Percentiles rank a stretch among this genome's conserved stretches.
Evolutionary conservation across 2,888 invertebrate genomes (phyloP).

Genomic region (Microctonus brassicae): DNA sequence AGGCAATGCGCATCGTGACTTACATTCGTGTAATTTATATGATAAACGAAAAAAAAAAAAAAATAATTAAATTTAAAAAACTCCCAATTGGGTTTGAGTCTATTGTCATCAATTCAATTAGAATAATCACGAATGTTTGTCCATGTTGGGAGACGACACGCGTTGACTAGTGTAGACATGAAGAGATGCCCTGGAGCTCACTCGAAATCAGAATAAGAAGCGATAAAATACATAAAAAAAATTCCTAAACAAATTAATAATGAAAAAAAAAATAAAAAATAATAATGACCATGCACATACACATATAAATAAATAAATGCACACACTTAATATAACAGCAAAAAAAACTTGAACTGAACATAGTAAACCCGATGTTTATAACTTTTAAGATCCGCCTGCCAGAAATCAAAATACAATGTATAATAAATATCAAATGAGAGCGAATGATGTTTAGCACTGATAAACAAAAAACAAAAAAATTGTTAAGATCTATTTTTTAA

Average conservation of each 20-base stretch:
- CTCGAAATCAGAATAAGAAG: constrained; percentile 36
- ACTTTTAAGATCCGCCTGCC: constrained; percentile 58
- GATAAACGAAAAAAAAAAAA: background rate
- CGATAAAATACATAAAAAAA: constrained; percentile 14
- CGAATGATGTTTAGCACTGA: constrained; percentile 26
- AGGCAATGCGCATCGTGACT: constrained; percentile 39
- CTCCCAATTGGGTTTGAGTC: constrained; percentile 40
- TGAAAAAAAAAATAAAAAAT: constrained; percentile 8
- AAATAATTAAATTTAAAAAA: background rate
- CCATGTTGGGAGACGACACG: constrained; percentile 28
- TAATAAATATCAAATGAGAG: constrained; percentile 44
- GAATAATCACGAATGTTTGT: constrained; percentile 22
- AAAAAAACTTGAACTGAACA: background rate
- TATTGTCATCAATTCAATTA: background rate
- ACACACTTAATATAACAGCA: background rate
- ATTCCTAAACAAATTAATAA: constrained; percentile 27
- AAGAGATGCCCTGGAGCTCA: constrained; percentile 37
- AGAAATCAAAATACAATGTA: constrained; percentile 53
- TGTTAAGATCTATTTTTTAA: constrained; percentile 69
- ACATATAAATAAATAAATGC: background rate
- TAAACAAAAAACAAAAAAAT: constrained; percentile 27
- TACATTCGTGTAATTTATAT: constrained; percentile 31
- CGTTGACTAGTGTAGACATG: constrained; percentile 39
- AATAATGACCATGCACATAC: background rate
- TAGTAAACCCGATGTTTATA: constrained; percentile 40